Evolutionary conservation across 2,888 invertebrate genomes (phyloP), one percentile per base, ranked within the genome.

Genomic region (Ectemnius cavifrons): DNA sequence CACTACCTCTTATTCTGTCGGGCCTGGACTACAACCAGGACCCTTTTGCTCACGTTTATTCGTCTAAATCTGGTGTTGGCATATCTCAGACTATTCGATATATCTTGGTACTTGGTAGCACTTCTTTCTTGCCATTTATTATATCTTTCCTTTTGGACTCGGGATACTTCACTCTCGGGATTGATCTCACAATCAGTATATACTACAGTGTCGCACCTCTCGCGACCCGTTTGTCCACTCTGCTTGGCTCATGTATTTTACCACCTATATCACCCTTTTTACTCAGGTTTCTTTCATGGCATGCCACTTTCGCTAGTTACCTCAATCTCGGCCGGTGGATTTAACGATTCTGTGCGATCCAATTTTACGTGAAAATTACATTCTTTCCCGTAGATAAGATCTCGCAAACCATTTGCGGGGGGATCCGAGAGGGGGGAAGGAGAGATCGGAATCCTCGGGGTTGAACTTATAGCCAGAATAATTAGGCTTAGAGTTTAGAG

Each of bases 401-500:
- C 63, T 37, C 47, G 47, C 63, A 23, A 23, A 20, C 52, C 60
- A 23, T 45, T 23, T 52, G 52, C 65, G 65, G 37, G 18, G 47
- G 70, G 65, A 65, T 70, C 62, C 45, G 56, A 46, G 37, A n/a
- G 18, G 23, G 5, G 47, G 46, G 46, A 47, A 62, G 37, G 20
- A n/a, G 20, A 47, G 52, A 63, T 47, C 52, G 52, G n/a, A 52
- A 46, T 27, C 28, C 37, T 37, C 2, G 37, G 37, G 37, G 37
- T 37, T 37, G 37, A 37, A 37, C 11, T 37, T 37, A 0, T 37
- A 37, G 37, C 37, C 37, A 37, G 37, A 37, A 37, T 11, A 52
- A 47, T 64, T 67, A 63, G 74, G 58, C 47, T 57, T 75, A 75
- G 70, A 71, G 11, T 71, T 71, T 73, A 71, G 80, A 81, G 75